A percentile compares a stretch with the other conserved stretches of the same genome.
These are phyloP conservation scores for Gallinago jamesoni DNA, from an alignment of 2,113 vertebrate genomes.

Conservation along the genomic window DNA sequence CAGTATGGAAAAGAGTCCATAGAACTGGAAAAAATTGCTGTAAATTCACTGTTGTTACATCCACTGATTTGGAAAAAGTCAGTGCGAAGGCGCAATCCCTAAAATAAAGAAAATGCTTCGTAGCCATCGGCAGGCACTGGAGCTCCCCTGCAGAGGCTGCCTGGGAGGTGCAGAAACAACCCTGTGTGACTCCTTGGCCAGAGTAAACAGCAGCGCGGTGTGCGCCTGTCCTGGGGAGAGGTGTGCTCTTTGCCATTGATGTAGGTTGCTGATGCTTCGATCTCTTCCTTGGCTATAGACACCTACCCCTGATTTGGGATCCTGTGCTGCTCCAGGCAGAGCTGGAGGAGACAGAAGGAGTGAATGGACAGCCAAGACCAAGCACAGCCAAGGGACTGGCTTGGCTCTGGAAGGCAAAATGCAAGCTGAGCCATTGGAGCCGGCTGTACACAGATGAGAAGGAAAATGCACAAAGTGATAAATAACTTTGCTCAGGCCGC, in stretches of 20 bases:
- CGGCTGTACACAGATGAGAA: conserved; percentile 72
- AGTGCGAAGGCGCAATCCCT: neutral
- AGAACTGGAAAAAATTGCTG: conserved; percentile 37
- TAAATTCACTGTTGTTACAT: conserved; percentile 34
- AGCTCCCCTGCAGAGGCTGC: conserved; percentile 37
- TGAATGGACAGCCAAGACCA: conserved; percentile 70
- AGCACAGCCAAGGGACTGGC: conserved; percentile 68
- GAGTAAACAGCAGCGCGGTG: neutral
- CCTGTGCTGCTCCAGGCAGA: conserved; percentile 38
- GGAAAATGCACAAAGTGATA: conserved; percentile 75
- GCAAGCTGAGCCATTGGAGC: conserved; percentile 75
- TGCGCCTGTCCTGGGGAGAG: neutral
- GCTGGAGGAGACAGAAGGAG: conserved; percentile 73
- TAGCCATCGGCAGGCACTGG: neutral
- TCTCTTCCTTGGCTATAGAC: conserved; percentile 26
- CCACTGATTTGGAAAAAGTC: conserved; percentile 1
- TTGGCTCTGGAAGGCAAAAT: conserved; percentile 66
- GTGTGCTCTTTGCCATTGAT: neutral
- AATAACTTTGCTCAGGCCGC: conserved; percentile 69
- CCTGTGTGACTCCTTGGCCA: neutral
- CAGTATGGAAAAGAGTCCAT: conserved; percentile 38
- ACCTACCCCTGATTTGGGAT: conserved; percentile 3
- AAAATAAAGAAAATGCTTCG: conserved; percentile 34
- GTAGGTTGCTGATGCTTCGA: neutral
- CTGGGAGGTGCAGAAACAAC: neutral